Evolutionary conservation across 2,888 invertebrate genomes (phyloP), one percentile per base, ranked within the genome.

Genomic region (Seira musarum): DNA sequence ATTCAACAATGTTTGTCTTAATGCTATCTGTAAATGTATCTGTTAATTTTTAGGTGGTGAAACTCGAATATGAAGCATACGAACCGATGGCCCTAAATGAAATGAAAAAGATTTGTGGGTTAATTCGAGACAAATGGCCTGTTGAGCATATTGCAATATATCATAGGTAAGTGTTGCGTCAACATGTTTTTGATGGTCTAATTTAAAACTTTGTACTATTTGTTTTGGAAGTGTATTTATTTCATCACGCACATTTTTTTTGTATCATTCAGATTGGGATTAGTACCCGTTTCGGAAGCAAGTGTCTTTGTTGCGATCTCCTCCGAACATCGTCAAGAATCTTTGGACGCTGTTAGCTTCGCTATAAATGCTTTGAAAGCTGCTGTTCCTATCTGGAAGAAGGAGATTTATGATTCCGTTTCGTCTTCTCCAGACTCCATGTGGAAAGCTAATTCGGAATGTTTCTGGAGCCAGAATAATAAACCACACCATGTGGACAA

Each of bases 301-400:
- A 97, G 97, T 87, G 93, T 98, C 2, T 92, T 97, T 8, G 95
- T 98, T 84, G 97, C 96, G 0, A 91, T 96, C 30, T 96, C 97
- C 76, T 95, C 97, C 15, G 93, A 95, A 0, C 98, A 98, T 89
- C 91, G 98, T 35, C 90, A 91, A 67, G 95, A 94, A 74, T 94
- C 96, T 0, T 90, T 98, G 5, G 92, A 93, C 86, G 96, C 97
- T 1, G 94, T 96, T 0, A 91, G 94, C 68, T 93, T 91, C 90
- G 94, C 95, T 85, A 96, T 98, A 84, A 94, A 98, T 86, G 91
- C 91, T 75, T 90, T 98, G 0, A 98, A 98, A 89, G 92, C 93
- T 74, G 91, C 91, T 25, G 97, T 97, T 40, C 97, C 98, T 0
- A 96, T 98, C 80, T 98, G 98, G 97, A 98, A 98, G 89, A 97